Conservation (phyloP, 2,888 invertebrate genomes). For the Ennomos erosarius region DNA sequence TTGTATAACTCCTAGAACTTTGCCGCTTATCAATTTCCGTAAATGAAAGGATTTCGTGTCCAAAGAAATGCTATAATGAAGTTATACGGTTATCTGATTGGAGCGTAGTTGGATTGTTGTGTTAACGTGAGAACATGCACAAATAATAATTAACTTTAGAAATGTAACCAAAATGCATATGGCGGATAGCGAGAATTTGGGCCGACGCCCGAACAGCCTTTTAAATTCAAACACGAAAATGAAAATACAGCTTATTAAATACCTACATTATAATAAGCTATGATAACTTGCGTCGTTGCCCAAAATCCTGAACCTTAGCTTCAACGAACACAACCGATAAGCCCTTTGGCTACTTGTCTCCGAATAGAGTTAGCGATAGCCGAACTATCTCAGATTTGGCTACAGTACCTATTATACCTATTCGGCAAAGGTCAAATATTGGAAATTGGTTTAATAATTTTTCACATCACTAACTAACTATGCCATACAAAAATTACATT, state of each 20-base stretch:
- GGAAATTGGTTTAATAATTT: neutral
- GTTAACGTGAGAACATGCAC: constrained; percentile 58
- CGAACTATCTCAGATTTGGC: no score
- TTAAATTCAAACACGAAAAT: neutral
- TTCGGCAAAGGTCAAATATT: neutral
- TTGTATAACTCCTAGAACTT: constrained; percentile 57
- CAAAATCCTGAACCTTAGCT: no score
- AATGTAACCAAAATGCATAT: neutral
- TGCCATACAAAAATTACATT: constrained; percentile 48
- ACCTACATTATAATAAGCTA: no score
- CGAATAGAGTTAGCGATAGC: no score
- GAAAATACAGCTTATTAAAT: no score
- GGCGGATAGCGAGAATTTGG: neutral
- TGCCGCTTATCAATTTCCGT: constrained; percentile 65
- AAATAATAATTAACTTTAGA: constrained; percentile 33
- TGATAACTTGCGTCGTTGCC: no score
- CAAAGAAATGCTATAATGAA: constrained; percentile 55
- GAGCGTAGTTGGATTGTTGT: constrained; percentile 33
- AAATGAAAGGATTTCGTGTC: constrained; percentile 63
- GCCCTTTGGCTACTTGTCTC: no score
- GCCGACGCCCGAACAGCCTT: neutral
- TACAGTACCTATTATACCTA: no score
- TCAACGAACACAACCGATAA: no score
- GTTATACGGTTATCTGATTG: constrained; percentile 52
- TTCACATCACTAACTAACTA: constrained; percentile 33